phyloP scores from a whole-genome alignment of 2,113 vertebrate species.

The Dipodomys spectabilis region DNA sequence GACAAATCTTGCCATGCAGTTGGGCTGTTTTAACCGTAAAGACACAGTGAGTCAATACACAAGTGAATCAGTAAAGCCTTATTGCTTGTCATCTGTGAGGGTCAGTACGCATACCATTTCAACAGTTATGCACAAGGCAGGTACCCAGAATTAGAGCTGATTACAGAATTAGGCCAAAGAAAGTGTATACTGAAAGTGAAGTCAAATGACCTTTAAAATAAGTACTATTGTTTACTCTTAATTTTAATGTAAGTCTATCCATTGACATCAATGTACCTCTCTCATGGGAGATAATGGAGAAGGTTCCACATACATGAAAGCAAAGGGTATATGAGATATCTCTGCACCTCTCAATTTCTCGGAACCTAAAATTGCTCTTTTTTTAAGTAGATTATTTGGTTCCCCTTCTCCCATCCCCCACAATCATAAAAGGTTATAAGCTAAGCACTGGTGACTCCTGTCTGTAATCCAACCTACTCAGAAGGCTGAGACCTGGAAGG shows the following conservation, averaged over 20 bases:
- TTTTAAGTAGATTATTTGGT: background rate
- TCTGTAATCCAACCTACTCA: too few relatives aligned
- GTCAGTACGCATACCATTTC: background rate
- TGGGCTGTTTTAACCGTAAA: background rate
- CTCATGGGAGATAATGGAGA: background rate
- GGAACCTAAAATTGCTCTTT: background rate
- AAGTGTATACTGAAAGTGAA: background rate
- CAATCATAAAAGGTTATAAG: too few relatives aligned
- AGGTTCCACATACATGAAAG: background rate
- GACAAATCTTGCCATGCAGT: background rate
- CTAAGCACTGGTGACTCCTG: too few relatives aligned
- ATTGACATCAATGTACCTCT: background rate
- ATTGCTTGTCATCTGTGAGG: background rate
- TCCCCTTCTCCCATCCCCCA: too few relatives aligned
- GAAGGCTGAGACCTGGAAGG: too few relatives aligned
- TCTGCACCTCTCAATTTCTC: background rate
- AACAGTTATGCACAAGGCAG: background rate
- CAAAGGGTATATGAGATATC: background rate
- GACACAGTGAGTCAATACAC: background rate
- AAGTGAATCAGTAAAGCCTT: background rate
- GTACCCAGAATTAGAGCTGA: background rate
- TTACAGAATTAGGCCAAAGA: background rate
- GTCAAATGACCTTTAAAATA: slow-evolving; percentile 46
- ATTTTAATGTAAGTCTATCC: background rate
- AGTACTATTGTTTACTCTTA: background rate